phyloP scores from a whole-genome alignment of 2,888 invertebrate genomes.

The Diarsia dahlii region DNA sequence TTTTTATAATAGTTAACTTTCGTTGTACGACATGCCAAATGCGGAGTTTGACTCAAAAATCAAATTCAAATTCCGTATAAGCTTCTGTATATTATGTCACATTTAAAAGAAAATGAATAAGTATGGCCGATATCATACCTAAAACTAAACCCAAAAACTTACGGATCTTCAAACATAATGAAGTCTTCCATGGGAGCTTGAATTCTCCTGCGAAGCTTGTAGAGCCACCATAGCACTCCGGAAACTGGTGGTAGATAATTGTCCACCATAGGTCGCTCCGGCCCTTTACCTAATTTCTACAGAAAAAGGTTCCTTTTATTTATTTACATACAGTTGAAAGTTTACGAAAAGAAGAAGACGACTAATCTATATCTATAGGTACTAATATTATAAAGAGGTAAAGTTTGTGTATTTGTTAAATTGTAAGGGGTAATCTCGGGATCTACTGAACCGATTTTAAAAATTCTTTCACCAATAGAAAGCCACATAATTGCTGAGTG shows the following conservation, averaged over 20 bases:
- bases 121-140: neutral
- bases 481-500: no score
- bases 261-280: slow-evolving; percentile 91
- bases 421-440: no score
- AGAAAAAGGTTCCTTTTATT: slow-evolving; percentile 18
- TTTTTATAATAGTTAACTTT: neutral
- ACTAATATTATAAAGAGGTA: no score
- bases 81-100: neutral
- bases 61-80: neutral
- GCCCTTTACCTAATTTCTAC: slow-evolving; percentile 83
- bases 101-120: neutral
- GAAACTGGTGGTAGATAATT: slow-evolving; percentile 94
- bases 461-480: no score
- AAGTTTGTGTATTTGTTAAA: no score
- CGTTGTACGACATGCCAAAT: neutral
- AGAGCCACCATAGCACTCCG: slow-evolving; percentile 93
- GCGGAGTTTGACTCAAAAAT: neutral
- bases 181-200: slow-evolving; percentile 91
- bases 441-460: no score
- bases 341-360: no score
- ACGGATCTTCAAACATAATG: slow-evolving; percentile 92
- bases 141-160: slow-evolving; percentile 69
- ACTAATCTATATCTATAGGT: no score
- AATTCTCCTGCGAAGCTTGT: slow-evolving; percentile 92
- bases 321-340: no score